Evolutionary conservation across 2,888 invertebrate species (phyloP).

Genomic region (Brachylomia viminalis): DNA sequence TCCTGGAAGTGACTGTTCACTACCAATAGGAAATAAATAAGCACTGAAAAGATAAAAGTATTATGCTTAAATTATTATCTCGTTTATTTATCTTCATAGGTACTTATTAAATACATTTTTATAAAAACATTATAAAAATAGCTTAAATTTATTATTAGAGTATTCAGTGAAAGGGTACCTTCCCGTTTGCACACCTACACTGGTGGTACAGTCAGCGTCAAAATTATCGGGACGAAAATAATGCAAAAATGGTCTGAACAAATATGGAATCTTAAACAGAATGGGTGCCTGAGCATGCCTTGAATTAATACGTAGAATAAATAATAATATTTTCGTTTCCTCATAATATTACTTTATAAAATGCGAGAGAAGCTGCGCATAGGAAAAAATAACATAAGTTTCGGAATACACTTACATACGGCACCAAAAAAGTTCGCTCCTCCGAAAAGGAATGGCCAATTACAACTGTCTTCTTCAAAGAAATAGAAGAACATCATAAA

Average conservation of each 20-base stretch:
- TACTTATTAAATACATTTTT: too few relatives aligned
- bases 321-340: not conserved
- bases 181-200: not conserved
- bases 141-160: not conserved
- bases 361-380: not conserved
- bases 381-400: not conserved
- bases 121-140: too few relatives aligned
- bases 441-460: slow-evolving; percentile 22
- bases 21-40: slow-evolving; percentile 69
- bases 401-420: slow-evolving; percentile 43
- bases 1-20: slow-evolving; percentile 66
- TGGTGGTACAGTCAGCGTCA: not conserved
- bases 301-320: not conserved
- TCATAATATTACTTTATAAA: not conserved
- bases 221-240: not conserved
- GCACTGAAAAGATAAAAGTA: slow-evolving; percentile 66
- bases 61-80: too few relatives aligned
- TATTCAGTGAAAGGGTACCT: not conserved
- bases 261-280: not conserved
- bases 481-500: slow-evolving; percentile 17
- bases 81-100: too few relatives aligned
- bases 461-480: not conserved
- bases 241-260: not conserved
- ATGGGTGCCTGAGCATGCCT: not conserved
- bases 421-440: slow-evolving; percentile 35